Base-by-base conservation (phyloP, 1,140 invertebrate species). In the Procambarus virginalis region DNA sequence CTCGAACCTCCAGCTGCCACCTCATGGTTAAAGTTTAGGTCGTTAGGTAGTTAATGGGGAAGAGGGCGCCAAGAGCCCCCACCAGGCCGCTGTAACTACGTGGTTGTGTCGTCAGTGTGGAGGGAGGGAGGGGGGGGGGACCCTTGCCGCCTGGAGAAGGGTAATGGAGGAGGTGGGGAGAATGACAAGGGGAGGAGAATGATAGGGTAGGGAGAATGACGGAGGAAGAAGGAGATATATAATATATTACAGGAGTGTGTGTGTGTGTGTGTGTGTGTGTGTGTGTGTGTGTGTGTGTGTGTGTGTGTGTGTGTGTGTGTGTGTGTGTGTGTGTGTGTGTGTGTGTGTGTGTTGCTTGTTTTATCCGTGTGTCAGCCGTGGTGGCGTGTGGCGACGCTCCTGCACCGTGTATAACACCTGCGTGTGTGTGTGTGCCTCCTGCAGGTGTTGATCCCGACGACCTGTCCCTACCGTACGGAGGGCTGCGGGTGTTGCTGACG, bases 361-460 rank as follows among this genome's bases (percentile, higher is more conserved):
- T 8, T 55, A 5, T 5, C 78, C 17, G 20, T 81, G 3, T 20
- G 3, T 8, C 77, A 20, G 0, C 1, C 77, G 9, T 34, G 20
- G 22, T 46, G 51, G 8, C 4, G 12, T 55, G 8, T 9, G 8
- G 5, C 5, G 48, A 6, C 49, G n/a, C 10, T 48, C 14, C 49
- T 14, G 20, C 51, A 80, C 14, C 48, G 48, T 6, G 12, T 8
- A 8, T 55, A 8, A 55, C 12, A 12, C 4, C 81, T 55, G 14
- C 12, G 34, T 10, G 45, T 76, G 5, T 76, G 8, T 8, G 8
- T 12, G 51, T 12, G 8, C 84, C 49, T 86, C 46, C 45, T 55
- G 12, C 45, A 20, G 85, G 85, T 60, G 85, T 86, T 17, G 77
- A 86, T 58, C 85, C 85, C 2, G 85, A 86, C 60, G 76, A 80